Base-by-base conservation (phyloP, 2,888 invertebrate genomes). In the Hedychridium roseum region DNA sequence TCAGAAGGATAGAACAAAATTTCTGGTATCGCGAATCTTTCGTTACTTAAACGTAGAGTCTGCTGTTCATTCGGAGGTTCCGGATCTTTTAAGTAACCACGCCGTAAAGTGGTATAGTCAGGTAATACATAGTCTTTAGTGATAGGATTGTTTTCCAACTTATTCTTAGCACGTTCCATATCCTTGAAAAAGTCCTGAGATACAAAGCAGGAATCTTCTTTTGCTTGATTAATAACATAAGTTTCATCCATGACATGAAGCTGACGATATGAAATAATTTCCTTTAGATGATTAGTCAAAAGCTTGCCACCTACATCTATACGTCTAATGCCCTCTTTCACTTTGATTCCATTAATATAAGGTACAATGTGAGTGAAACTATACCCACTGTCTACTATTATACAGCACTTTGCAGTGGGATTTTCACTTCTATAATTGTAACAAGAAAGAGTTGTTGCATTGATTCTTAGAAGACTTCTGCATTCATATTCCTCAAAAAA, bases 241-340 rank as follows among this genome's bases (percentile, higher is more conserved):
- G 97, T 96, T 79, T 99, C 99, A 75, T 98, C 97, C 94, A 97
- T 95, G 0, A 99, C 97, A 82, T 99, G 94, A 32, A 98, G 80
- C 74, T 98, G 97, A 30, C 92, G 84, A 78, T 99, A 99, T 0
- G 98, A 98, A 60, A 98, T 88, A 11, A 97, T 87, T 79, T 99
- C 99, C 78, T 99, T 99, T 34, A 99, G 82, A 80, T 98, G 95
- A 82, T 99, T 99, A 0, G 98, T 99, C 50, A 99, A 78, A 6
- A 94, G 86, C 81, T 99, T 99, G 0, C 99, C 99, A 1, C 99
- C 99, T 23, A 99, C 86, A 80, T 97, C 94, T 50, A 99, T 89
- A 58, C 98, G 85, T 62, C 86, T 81, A 45, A 92, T 89, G 1
- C 87, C 93, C 57, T 85, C 82, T 60, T 84, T 83, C 11, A 88